phyloP scores from a whole-genome alignment of 2,113 vertebrate species.

The Vulpes ferrilata region DNA sequence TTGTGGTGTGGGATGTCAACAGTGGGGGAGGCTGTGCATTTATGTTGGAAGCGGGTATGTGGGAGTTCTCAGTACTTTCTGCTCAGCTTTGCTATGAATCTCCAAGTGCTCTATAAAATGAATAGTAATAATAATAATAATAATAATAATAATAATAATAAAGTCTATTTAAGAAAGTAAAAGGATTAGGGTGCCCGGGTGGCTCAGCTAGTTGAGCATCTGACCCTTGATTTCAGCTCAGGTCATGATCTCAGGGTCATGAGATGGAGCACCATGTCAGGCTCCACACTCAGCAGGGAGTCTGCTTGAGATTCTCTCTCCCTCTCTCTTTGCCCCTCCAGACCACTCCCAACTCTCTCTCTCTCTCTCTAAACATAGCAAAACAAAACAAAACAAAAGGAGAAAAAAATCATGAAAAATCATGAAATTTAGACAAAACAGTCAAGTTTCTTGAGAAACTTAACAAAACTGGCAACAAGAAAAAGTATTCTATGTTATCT shows the following conservation, averaged over 20 bases:
- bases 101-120: background rate
- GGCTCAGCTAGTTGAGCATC: background rate
- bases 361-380: background rate
- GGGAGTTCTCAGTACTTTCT: background rate
- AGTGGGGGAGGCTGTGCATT: background rate
- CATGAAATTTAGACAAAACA: background rate
- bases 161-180: background rate
- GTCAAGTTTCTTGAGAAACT: background rate
- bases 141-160: no score
- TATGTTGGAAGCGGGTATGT: background rate
- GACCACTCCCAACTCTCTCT: background rate
- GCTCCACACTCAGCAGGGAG: no score
- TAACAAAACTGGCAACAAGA: background rate
- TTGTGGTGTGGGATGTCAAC: background rate
- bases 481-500: background rate
- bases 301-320: no score
- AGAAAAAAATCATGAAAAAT: background rate
- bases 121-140: background rate
- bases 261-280: background rate
- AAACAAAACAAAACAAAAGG: background rate
- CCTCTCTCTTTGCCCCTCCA: background rate
- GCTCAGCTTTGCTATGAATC: background rate
- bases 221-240: background rate
- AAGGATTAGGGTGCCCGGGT: background rate
- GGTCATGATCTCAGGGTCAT: background rate